Percentiles rank a stretch among this genome's conserved stretches.
Evolutionary conservation across 1,140 invertebrate genomes (phyloP).

Genomic region (Brachionus rotundiformis): DNA sequence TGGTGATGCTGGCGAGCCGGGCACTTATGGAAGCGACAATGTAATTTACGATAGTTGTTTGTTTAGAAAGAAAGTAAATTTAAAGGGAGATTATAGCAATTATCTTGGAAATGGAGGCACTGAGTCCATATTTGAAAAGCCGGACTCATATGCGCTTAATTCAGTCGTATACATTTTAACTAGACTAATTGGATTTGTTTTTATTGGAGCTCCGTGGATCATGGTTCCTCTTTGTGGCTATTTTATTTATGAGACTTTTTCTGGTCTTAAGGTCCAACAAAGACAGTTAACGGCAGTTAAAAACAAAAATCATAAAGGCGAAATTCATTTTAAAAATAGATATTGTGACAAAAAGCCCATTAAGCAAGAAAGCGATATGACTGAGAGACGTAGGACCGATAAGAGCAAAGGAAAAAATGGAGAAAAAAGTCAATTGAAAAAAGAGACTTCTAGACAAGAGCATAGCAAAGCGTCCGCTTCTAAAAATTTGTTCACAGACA

Average conservation of each 20-base stretch:
- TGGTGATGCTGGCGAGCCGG: neutral
- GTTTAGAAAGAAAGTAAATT: neutral
- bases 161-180: neutral
- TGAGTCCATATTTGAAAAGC: constrained; percentile 27
- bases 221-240: neutral
- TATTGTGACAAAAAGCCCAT: neutral
- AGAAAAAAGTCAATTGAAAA: constrained; percentile 5
- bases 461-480: neutral
- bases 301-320: constrained; percentile 23
- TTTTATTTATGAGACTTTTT: neutral
- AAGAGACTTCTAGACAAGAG: neutral
- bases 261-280: neutral
- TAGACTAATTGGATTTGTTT: neutral
- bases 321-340: constrained; percentile 18
- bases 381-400: neutral
- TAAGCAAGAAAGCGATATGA: neutral
- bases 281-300: neutral
- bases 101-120: neutral
- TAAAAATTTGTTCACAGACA: constrained; percentile 9
- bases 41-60: neutral
- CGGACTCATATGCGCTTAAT: neutral
- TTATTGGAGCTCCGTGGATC: neutral
- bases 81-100: neutral
- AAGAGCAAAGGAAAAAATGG: constrained; percentile 8
- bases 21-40: constrained; percentile 1